Base-by-base conservation (phyloP, 2,113 vertebrate species). In the Notarius quadriscutis region DNA sequence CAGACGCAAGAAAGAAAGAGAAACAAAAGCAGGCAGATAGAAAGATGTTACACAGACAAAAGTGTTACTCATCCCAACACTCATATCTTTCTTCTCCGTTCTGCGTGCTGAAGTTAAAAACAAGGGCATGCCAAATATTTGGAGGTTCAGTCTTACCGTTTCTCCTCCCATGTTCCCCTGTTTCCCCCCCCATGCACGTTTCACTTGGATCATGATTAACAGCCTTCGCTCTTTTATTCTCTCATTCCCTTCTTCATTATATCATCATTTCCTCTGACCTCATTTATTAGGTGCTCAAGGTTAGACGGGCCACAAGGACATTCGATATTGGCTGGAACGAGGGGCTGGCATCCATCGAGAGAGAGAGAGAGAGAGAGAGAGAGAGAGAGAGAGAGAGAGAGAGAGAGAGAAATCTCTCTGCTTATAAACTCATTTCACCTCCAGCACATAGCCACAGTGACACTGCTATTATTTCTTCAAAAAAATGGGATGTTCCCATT, bases 271-370 rank as follows among this genome's bases (percentile, higher is more conserved):
- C 87, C 86, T 90, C 57, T 93, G 90, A 94, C 93, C 92, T 90
- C 91, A 90, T 89, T 88, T 88, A 92, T 94, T 94, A 92, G 86
- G 77, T 87, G 87, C 75, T 83, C 92, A 94, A 94, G 94, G 94
- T 94, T 91, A 93, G 91, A 79, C 55, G 87, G 87, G 87, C 90
- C 87, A 92, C 92, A 90, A 92, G 92, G 92, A 91, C 92, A 84
- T 88, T 89, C 87, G 89, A 92, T 89, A 90, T 87, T 91, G 91
- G 63, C n/a, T 82, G 78, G 62, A 89, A 55, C 53, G 87, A 58
- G 62, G 48, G 17, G 5, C 67, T 69, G 60, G 84, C 78, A 84
- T 50, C 83, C 18, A 67, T 60, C 25, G 0, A 1, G 77, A 34
- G 78, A 71, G 80, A 14, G 62, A 15, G 27, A 69, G 60, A n/a